phyloP scores from a whole-genome alignment of 2,888 invertebrate species.

The Drosophila seclusa region DNA sequence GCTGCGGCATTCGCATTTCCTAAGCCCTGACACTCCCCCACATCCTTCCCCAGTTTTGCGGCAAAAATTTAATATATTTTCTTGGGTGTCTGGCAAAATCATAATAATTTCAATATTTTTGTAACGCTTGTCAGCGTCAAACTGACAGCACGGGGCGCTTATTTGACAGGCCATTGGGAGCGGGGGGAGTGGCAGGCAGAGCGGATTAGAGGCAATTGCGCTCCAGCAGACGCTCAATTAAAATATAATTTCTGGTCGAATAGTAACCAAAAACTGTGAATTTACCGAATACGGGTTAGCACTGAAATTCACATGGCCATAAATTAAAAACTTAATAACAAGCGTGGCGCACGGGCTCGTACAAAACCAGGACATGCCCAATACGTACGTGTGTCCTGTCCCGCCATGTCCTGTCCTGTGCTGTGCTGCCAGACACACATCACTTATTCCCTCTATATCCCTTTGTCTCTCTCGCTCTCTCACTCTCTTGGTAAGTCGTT shows the following conservation, averaged over 20 bases:
- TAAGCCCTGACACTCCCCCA: conserved; percentile 34
- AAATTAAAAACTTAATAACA: conserved; percentile 84
- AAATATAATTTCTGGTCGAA: conserved; percentile 77
- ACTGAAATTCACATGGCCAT: conserved; percentile 72
- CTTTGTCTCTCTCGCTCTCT: conserved; percentile 7
- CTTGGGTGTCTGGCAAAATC: conserved; percentile 63
- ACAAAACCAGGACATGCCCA: conserved; percentile 81
- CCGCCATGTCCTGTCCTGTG: conserved; percentile 19
- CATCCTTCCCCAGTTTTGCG: conserved; percentile 11
- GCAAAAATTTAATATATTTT: conserved; percentile 74
- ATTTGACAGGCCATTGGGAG: conserved; percentile 70
- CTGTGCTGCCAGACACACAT: conserved; percentile 51
- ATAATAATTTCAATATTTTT: conserved; percentile 80
- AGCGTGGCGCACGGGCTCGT: conserved; percentile 64
- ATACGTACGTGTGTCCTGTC: conserved; percentile 63
- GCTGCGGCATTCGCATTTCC: conserved; percentile 51
- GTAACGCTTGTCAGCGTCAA: conserved; percentile 63
- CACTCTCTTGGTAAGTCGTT: conserved; percentile 17
- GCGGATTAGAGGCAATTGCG: conserved; percentile 7
- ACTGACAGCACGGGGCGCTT: conserved; percentile 69
- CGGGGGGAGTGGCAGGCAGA: background rate
- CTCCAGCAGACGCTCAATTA: conserved; percentile 69
- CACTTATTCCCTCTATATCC: conserved; percentile 51
- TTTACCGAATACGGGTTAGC: conserved; percentile 26
- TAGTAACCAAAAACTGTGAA: conserved; percentile 33